Conservation (phyloP, 1,140 invertebrate genomes). For the Panagrolaimus sp. region DNA sequence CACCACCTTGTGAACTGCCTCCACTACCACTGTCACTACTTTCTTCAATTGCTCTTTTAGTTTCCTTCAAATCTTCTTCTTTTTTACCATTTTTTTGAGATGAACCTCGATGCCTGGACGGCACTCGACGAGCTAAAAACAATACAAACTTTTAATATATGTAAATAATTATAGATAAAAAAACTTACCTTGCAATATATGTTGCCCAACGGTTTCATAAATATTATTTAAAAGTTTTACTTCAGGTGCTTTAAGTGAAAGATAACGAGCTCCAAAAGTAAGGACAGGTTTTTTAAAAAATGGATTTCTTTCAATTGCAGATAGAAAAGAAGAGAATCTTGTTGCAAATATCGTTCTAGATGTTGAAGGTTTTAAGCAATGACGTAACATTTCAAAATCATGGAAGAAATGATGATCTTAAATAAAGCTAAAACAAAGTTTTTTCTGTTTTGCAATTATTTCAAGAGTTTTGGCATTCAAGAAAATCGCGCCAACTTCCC, state of each 20-base stretch:
- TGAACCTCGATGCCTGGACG: not conserved
- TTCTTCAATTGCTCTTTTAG: not conserved
- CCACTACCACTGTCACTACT: not conserved
- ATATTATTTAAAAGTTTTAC: not conserved
- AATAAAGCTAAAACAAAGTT: no score
- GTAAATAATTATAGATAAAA: not conserved
- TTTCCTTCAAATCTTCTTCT: not conserved
- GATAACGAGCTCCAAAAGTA: constrained; percentile 1
- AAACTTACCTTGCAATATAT: not conserved
- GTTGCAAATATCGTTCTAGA: not conserved
- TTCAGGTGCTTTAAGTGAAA: constrained; percentile 1
- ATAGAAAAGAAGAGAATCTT: not conserved
- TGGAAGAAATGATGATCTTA: not conserved
- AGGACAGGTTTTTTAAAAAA: not conserved
- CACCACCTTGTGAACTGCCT: constrained; percentile 12
- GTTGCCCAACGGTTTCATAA: constrained; percentile 1
- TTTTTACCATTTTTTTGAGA: not conserved
- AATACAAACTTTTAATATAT: not conserved
- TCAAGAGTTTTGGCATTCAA: no score
- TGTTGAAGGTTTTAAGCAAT: constrained; percentile 12
- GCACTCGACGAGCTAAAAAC: not conserved
- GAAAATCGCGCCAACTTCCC: no score
- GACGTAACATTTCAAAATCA: constrained; percentile 1
- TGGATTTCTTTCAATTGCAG: not conserved
- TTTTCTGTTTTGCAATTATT: no score